Base-by-base conservation (phyloP, 2,888 invertebrate species). In the Autographa pulchrina region DNA sequence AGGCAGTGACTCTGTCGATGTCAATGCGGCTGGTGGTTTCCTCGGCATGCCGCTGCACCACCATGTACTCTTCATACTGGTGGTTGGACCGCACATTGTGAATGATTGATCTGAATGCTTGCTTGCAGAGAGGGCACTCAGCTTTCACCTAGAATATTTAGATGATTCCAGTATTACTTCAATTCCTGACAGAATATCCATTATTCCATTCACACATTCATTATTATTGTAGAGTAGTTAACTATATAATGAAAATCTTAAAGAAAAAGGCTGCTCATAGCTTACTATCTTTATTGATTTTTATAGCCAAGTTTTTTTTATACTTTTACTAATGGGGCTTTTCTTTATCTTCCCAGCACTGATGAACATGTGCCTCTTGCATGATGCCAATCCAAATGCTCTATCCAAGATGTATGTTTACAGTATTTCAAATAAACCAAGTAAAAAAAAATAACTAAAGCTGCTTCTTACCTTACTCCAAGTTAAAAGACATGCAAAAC, bases 91-190 rank as follows among this genome's bases (percentile, higher is more conserved):
- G 97, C 5, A 99, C 98, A 96, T 98, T 99, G 93, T 99, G 98
- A 75, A 99, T 98, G 71, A 99, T 99, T 9, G 98, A 98, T 85
- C 97, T 98, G 91, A 99, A 99, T 5, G 97, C 96, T 90, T 98
- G 98, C 90, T 99, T 99, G 92, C 99, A 99, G 0, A 99, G 95
- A 0, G 99, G 99, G 92, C 99, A 99, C 89, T 98, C 99, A 0
- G 99, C 97, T 93, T 99, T 99, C 16, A 99, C 98, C 98, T 98
- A 89, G 8, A 96, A 96, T 43, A 5, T 60, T 72, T 59, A 35
- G 35, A 38, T 48, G 14, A n/a, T 54, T 7, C 14, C 31, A 20
- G 8, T 56, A 25, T 25, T 56, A 48, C 5, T 48, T n/a, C 2
- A 48, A 48, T 16, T 48, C 48, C 7, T 48, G 6, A 48, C 48